These are phyloP conservation scores for Styela clava DNA, from an alignment of 23 tunicate species.

Conservation along the genomic window DNA sequence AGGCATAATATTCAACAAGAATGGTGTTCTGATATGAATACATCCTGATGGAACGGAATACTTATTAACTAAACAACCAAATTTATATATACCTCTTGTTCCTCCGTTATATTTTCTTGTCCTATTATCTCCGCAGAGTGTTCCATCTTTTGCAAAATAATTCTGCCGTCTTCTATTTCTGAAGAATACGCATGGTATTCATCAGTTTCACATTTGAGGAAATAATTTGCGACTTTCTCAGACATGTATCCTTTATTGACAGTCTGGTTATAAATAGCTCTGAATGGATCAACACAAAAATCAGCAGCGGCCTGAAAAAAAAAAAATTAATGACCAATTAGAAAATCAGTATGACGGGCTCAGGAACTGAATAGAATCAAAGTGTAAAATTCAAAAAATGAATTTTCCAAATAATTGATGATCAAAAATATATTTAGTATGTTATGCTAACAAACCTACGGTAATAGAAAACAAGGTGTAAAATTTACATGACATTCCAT, in stretches of 20 bases:
- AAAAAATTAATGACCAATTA: conserved; percentile 1
- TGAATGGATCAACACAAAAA: conserved; percentile 66
- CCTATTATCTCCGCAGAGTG: neutral
- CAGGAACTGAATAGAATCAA: no score
- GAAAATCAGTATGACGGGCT: no score
- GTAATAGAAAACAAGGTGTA: no score
- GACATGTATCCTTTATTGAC: conserved; percentile 47
- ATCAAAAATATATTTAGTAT: no score
- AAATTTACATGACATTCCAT: no score
- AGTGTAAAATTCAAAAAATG: no score
- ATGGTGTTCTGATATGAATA: no score
- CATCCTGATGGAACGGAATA: no score
- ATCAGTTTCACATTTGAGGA: conserved; percentile 37
- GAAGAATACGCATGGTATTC: neutral
- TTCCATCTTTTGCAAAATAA: neutral
- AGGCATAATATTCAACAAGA: no score
- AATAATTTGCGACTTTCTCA: conserved; percentile 46
- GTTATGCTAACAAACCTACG: no score
- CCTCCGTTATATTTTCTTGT: neutral
- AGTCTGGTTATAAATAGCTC: conserved; percentile 34
- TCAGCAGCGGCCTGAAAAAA: conserved; percentile 53
- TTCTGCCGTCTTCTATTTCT: neutral
- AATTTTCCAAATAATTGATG: no score
- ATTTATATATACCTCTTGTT: neutral
- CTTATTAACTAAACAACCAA: no score